These are phyloP conservation scores for Glyphotaelius pellucidus DNA, from an alignment of 2,888 invertebrate species.

Conservation along the genomic window DNA sequence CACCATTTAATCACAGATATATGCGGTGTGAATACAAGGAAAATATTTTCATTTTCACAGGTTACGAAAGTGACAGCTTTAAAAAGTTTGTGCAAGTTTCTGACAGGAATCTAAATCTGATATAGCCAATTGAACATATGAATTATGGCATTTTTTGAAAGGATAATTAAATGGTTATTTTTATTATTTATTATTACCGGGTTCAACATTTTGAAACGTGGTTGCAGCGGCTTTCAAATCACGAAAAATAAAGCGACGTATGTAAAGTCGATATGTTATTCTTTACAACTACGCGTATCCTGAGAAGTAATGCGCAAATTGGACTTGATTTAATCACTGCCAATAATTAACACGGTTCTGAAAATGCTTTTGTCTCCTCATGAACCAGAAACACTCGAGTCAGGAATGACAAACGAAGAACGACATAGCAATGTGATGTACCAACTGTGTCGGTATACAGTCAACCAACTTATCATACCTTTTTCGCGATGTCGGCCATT, in stretches of 20 bases:
- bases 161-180: constrained; percentile 13
- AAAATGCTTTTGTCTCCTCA: constrained; percentile 36
- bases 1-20: not conserved
- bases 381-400: constrained; percentile 38
- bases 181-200: constrained; percentile 12
- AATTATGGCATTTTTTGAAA: not conserved
- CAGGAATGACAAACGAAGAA: constrained; percentile 43
- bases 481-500: constrained; percentile 65
- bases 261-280: constrained; percentile 2
- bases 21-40: not conserved
- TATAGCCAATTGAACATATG: not conserved
- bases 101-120: constrained; percentile 4
- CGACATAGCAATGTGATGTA: constrained; percentile 28
- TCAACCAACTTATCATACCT: constrained; percentile 56
- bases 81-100: not conserved
- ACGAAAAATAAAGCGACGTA: not conserved
- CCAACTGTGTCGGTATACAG: constrained; percentile 7
- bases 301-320: not conserved
- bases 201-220: constrained; percentile 32
- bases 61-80: not conserved
- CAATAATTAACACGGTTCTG: not conserved
- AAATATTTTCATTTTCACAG: not conserved
- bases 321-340: not conserved
- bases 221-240: constrained; percentile 22
- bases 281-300: not conserved